A percentile compares a stretch with the other conserved stretches of the same genome.
Conservation (phyloP, 2,797 vertebrate species). For the Lepilemur ruficaudatus region DNA sequence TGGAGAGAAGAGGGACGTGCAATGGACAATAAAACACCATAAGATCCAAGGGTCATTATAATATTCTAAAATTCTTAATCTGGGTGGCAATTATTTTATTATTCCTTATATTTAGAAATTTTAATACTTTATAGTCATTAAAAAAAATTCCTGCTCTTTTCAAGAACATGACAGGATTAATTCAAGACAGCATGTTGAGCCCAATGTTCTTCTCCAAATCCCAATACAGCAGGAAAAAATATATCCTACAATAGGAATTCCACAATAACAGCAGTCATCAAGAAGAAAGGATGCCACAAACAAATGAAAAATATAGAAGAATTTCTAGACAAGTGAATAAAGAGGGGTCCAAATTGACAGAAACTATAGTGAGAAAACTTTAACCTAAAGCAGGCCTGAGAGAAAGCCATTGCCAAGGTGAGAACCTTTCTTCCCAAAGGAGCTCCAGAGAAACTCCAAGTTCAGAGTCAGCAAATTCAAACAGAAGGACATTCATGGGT, state of each 20-base stretch:
- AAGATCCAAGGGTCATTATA: background rate
- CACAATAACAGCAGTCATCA: background rate
- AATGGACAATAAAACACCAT: background rate
- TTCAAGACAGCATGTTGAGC: background rate
- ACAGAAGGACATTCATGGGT: constrained; percentile 29
- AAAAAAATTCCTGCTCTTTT: background rate
- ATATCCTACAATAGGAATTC: background rate
- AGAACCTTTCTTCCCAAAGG: constrained; percentile 47
- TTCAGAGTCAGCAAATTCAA: constrained; percentile 68
- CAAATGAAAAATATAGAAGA: background rate
- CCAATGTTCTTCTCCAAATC: background rate
- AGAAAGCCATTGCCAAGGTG: constrained; percentile 19
- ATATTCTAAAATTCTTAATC: background rate
- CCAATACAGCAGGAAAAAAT: background rate
- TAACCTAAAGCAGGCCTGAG: background rate
- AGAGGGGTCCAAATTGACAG: background rate
- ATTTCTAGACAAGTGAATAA: background rate
- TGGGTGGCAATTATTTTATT: background rate
- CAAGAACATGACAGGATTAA: background rate
- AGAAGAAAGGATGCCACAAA: background rate
- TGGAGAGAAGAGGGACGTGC: background rate
- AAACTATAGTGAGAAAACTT: background rate
- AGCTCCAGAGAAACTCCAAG: constrained; percentile 28
- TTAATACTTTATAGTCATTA: background rate
- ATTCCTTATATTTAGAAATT: background rate